phyloP scores from a whole-genome alignment of 1,140 invertebrate genomes.

The Zaprionus capensis region DNA sequence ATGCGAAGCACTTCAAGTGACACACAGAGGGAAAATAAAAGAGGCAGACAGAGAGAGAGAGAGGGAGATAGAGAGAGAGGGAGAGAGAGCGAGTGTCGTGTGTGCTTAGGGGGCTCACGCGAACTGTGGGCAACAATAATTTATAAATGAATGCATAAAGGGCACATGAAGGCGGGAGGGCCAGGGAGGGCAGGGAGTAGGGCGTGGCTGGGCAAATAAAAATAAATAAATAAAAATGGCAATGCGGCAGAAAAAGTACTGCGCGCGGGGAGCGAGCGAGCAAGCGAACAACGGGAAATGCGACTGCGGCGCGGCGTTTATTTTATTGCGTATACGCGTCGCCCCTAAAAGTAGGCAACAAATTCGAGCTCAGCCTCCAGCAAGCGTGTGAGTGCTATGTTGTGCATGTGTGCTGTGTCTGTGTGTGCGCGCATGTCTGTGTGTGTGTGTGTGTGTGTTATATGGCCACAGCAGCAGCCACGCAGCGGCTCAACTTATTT shows the following conservation, averaged over 20 bases:
- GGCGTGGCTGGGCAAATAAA: conserved; percentile 23
- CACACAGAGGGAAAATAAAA: conserved; percentile 21
- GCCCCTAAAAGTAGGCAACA: conserved; percentile 70
- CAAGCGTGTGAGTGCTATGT: background rate
- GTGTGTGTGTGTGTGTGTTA: conserved; percentile 51
- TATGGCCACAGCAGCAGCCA: conserved; percentile 75
- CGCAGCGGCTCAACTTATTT: conserved; percentile 81
- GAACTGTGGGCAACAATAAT: conserved; percentile 72
- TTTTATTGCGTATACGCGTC: conserved; percentile 79
- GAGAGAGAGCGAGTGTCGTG: conserved; percentile 19
- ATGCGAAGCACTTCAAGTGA: conserved; percentile 64
- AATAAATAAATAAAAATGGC: conserved; percentile 62
- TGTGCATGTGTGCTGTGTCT: conserved; percentile 33
- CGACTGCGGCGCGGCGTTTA: conserved; percentile 78
- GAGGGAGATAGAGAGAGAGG: background rate
- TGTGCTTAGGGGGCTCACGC: background rate
- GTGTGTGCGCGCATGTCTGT: conserved; percentile 39
- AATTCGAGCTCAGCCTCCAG: conserved; percentile 26
- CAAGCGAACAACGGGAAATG: conserved; percentile 60
- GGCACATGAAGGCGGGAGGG: conserved; percentile 42
- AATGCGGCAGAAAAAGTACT: conserved; percentile 78
- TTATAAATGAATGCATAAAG: conserved; percentile 83
- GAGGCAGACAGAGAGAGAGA: background rate
- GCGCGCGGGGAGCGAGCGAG: conserved; percentile 18
- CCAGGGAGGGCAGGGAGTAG: conserved; percentile 61